phyloP scores from a whole-genome alignment of 2,113 vertebrate genomes.

The Onychostoma macrolepis region DNA sequence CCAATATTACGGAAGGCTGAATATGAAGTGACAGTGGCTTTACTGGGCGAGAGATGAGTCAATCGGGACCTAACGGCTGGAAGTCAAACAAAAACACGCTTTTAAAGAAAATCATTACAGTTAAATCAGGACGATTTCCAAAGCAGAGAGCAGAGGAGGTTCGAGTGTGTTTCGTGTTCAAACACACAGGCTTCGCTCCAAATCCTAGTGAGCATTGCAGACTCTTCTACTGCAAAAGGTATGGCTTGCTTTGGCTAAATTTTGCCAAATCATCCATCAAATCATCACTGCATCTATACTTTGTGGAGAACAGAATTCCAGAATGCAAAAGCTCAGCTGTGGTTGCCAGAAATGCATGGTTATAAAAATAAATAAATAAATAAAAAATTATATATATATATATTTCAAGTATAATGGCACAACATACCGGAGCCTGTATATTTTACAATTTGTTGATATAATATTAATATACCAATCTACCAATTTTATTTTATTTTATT shows the following conservation, averaged over 20 bases:
- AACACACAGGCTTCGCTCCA: neutral
- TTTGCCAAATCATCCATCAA: neutral
- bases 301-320: neutral
- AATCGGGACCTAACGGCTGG: slow-evolving; percentile 58
- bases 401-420: no score
- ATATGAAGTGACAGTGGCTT: slow-evolving; percentile 80
- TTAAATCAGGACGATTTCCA: neutral
- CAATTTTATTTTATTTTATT: no score
- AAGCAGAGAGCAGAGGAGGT: neutral
- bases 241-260: neutral
- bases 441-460: neutral
- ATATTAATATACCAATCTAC: neutral
- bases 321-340: neutral
- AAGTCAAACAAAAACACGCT: slow-evolving; percentile 72
- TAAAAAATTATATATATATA: no score
- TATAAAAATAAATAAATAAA: no score
- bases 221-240: neutral
- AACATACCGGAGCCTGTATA: neutral
- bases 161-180: neutral
- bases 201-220: neutral
- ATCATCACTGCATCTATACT: neutral
- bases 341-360: no score
- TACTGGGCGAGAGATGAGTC: slow-evolving; percentile 69
- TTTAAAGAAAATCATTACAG: slow-evolving; percentile 67
- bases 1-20: slow-evolving; percentile 71